phyloP scores from a whole-genome alignment of 2,888 invertebrate genomes.

The Cyrtodaria siliqua region DNA sequence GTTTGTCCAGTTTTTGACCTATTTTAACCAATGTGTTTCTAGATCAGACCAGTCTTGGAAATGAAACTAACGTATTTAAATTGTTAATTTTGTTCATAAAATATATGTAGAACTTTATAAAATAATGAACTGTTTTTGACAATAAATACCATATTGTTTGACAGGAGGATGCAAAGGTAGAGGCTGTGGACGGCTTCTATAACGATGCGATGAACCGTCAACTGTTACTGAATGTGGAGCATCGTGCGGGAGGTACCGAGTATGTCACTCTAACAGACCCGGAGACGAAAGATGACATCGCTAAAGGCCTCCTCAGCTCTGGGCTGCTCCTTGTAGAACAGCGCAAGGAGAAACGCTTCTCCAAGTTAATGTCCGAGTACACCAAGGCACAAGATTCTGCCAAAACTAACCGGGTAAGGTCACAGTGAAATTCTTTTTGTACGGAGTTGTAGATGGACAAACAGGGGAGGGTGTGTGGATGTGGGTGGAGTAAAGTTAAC shows the following conservation, averaged over 20 bases:
- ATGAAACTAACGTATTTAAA: no score
- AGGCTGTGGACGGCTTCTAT: conserved; percentile 90
- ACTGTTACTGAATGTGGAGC: conserved; percentile 94
- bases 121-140: no score
- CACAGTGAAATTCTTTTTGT: no score
- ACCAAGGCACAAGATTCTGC: conserved; percentile 94
- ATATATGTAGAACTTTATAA: no score
- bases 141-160: no score
- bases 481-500: not conserved
- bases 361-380: conserved; percentile 92
- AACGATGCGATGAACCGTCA: conserved; percentile 91
- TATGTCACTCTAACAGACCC: conserved; percentile 79
- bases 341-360: conserved; percentile 93
- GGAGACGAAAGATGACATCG: conserved; percentile 89
- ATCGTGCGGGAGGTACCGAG: conserved; percentile 85
- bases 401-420: conserved; percentile 89
- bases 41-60: no score
- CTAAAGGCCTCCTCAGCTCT: conserved; percentile 93
- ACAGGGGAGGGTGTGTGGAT: no score
- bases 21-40: no score
- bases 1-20: no score
- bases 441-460: no score
- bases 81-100: no score
- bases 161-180: conserved; percentile 91
- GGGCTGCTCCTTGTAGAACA: conserved; percentile 93